These are phyloP conservation scores for Ditula angustiorana DNA, from an alignment of 2,888 invertebrate species.

Conservation along the genomic window DNA sequence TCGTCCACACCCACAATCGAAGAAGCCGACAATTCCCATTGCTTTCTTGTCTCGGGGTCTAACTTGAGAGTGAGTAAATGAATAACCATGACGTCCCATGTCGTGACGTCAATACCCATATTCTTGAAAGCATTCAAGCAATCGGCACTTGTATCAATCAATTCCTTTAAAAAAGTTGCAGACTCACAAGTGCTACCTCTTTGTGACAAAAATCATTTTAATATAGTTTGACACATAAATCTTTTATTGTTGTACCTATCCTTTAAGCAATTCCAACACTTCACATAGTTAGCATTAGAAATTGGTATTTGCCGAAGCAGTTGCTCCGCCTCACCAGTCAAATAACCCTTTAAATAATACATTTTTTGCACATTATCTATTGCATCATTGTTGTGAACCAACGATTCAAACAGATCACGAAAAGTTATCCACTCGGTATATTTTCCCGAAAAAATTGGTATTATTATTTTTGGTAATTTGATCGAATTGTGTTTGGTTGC, in stretches of 20 bases:
- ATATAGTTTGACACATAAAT: conserved; percentile 7
- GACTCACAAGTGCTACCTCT: background rate
- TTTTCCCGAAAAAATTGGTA: too few relatives aligned
- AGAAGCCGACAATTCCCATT: conserved; percentile 43
- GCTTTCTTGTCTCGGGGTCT: conserved; percentile 41
- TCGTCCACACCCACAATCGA: conserved; percentile 23
- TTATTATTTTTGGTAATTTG: background rate
- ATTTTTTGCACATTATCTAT: conserved; percentile 11
- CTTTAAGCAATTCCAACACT: conserved; percentile 8
- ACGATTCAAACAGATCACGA: background rate
- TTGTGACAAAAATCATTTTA: conserved; percentile 6
- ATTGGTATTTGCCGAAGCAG: conserved; percentile 2
- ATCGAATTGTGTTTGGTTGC: background rate
- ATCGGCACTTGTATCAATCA: conserved; percentile 7
- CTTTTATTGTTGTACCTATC: conserved; percentile 11
- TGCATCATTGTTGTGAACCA: background rate
- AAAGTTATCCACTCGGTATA: too few relatives aligned
- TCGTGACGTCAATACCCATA: conserved; percentile 16
- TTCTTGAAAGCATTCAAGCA: conserved; percentile 2
- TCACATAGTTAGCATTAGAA: background rate
- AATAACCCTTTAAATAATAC: conserved; percentile 3
- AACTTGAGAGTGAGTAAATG: conserved; percentile 11
- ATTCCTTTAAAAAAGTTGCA: conserved; percentile 4
- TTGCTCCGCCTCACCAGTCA: conserved; percentile 1
- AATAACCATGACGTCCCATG: conserved; percentile 45